Evolutionary conservation across 2,797 vertebrate species (phyloP).

Genomic region (Pantherophis vulpinus): DNA sequence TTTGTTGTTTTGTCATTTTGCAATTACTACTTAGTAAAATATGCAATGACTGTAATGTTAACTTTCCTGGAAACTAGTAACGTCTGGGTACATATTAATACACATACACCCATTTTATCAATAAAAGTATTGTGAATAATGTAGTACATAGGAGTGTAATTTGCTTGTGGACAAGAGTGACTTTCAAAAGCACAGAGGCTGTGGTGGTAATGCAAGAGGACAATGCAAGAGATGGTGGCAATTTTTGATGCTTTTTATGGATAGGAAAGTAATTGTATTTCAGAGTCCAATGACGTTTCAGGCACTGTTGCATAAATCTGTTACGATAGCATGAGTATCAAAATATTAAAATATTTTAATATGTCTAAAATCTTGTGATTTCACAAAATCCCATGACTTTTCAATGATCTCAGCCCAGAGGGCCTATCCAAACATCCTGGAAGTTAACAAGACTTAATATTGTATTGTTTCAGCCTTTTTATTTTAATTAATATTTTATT

Average conservation of each 20-base stretch:
- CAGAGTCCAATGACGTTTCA: not conserved
- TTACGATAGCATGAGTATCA: not conserved
- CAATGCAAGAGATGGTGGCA: not conserved
- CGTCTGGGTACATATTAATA: not conserved
- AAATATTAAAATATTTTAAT: not conserved
- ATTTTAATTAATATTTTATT: not conserved
- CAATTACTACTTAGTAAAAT: not conserved
- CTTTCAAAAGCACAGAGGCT: not conserved
- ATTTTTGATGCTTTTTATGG: not conserved
- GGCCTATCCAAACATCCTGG: not conserved
- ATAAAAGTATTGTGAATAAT: not conserved
- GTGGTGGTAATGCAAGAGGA: not conserved
- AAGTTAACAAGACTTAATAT: not conserved
- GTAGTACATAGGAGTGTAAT: not conserved
- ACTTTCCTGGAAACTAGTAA: not conserved
- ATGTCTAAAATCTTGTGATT: not conserved
- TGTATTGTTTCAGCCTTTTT: not conserved
- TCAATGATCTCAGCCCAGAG: not conserved
- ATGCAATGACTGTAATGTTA: not conserved
- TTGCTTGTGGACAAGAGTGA: not conserved
- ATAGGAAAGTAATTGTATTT: not conserved
- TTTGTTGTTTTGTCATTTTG: not conserved
- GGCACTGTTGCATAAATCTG: not conserved
- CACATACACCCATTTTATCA: not conserved
- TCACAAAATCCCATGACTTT: not conserved